Conservation (phyloP, 2,113 vertebrate genomes). For the Catharus minimus region DNA sequence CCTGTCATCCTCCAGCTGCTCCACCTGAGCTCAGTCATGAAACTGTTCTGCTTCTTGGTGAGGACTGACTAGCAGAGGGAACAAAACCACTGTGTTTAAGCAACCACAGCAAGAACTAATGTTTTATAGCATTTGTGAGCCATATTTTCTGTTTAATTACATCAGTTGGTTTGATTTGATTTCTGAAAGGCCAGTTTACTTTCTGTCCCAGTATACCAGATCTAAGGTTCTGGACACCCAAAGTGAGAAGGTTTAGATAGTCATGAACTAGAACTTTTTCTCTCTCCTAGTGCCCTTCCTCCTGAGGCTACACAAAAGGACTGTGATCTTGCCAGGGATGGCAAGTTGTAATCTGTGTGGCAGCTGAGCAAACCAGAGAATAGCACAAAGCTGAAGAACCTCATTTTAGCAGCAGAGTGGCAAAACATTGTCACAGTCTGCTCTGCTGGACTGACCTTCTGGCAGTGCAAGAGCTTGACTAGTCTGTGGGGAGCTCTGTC, state of each 20-base stretch:
- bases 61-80: constrained; percentile 67
- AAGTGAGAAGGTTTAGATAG: not conserved
- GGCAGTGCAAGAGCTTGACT: not conserved
- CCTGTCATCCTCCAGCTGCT: constrained; percentile 76
- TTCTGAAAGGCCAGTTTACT: not conserved
- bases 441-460: not conserved
- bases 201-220: not conserved
- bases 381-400: not conserved
- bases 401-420: not conserved
- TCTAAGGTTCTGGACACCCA: not conserved
- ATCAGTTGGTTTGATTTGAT: not conserved
- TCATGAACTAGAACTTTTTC: not conserved
- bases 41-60: constrained; percentile 82
- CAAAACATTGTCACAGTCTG: not conserved
- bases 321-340: not conserved
- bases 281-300: not conserved
- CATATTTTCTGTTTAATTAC: not conserved
- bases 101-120: not conserved
- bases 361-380: not conserved
- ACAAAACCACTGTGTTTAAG: not conserved
- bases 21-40: constrained; percentile 79
- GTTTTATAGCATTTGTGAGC: not conserved
- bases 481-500: not conserved
- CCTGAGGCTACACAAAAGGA: not conserved
- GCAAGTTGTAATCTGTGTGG: rapidly evolving